Base-by-base conservation (phyloP, 2,888 invertebrate species). In the Antheraea assamensis region DNA sequence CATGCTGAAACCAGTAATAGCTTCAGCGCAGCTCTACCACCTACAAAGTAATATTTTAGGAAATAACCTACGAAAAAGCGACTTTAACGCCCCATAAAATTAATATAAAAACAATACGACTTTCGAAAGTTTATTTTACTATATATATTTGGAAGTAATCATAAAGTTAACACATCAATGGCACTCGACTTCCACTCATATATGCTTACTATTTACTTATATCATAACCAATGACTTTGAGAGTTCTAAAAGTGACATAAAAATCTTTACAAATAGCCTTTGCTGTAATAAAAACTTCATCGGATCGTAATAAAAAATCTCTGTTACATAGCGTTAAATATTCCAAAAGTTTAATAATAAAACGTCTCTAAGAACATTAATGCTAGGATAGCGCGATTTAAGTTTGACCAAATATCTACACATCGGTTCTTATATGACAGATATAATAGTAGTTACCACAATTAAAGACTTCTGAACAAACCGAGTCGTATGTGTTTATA, bases 341-440 rank as follows among this genome's bases (percentile, higher is more conserved):
- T 90, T 90, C 90, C 79, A 80, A 87, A 91, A 92, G 83, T 92
- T 91, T 83, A 64, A 85, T 85, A 83, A 90, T 92, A 90, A 92
- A 90, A 88, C 80, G 82, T 81, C 82, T 83, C 79, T 77, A 79
- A 78, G 81, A 79, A 82, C 31, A 83, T 81, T 86, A 85, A 85
- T 87, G 82, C 13, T n/a, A n/a, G 10, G 68, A n/a, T n/a, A 68
- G 24, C n/a, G 35, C 35, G 35, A 68, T 68, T 21, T n/a, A n/a
- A n/a, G 35, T 8, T 35, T 68, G n/a, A 68, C 68, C 68, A 68
- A 68, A 35, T 19, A 35, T n/a, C 10, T 35, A 71, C 49, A 71
- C 15, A 27, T 49, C 52, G 3, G 10, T 71, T n/a, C 71, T 52
- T 71, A 49, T 71, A 1, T 8, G 4, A 30, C 61, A 27, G 24